Base-by-base conservation (phyloP, 2,888 invertebrate species). In the Nomada fabriciana region DNA sequence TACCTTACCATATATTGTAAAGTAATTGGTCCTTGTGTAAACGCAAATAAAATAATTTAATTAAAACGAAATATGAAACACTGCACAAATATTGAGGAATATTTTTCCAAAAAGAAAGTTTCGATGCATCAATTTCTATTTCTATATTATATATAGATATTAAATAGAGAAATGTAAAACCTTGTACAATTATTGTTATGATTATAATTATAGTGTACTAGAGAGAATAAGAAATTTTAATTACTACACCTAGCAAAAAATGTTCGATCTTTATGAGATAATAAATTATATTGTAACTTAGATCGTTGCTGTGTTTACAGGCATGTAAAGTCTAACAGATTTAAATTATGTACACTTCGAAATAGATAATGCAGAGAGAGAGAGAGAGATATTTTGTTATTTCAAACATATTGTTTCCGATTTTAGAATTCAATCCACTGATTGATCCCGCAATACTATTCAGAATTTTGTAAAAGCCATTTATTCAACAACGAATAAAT, bases 401-500 rank as follows among this genome's bases (percentile, higher is more conserved):
- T 72, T 64, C 43, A 61, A 57, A 42, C 42, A n/a, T 60, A 69
- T 10, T 70, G 36, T 65, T 68, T 42, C 9, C 25, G 18, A 67
- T 25, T 13, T 36, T 67, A 50, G 0, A 71, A 25, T 23, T n/a
- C 47, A 75, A n/a, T 43, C 20, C 65, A 29, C 9, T 71, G 57
- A 71, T 36, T 36, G 5, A 36, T 9, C 7, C 9, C 10, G 29
- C 13, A 47, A 15, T 63, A 25, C 20, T 47, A 57, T 9, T 20
- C 67, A 61, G 57, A 68, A 25, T 68, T 74, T 25, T 25, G 42
- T 78, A 25, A 70, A 15, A 59, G 52, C n/a, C 2, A 36, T 77
- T 70, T 78, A 59, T 71, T 61, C 20, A 67, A 71, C 70, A 78
- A 80, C 65, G 47, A 80, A 78, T 23, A 43, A 53, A 23, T 52